Percentiles rank a stretch among this genome's conserved stretches.
These are phyloP conservation scores for Dysdera silvatica DNA, from an alignment of 1,140 invertebrate genomes.

Conservation along the genomic window DNA sequence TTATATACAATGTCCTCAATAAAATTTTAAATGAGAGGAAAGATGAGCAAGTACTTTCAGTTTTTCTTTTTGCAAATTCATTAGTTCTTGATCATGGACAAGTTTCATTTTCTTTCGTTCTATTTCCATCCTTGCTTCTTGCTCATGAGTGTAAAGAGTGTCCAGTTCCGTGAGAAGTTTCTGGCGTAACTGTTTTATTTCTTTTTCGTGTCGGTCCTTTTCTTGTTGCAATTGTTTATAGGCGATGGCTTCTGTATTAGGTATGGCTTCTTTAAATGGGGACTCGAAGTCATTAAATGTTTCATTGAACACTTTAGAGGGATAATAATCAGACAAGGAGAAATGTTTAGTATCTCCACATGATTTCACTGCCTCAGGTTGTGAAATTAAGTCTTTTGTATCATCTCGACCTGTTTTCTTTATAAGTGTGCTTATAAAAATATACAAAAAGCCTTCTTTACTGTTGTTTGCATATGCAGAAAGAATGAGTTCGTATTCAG, in stretches of 20 bases:
- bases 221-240: neutral
- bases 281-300: too few relatives aligned
- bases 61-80: conserved; percentile 3
- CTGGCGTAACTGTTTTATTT: conserved; percentile 5
- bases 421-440: too few relatives aligned
- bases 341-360: too few relatives aligned
- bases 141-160: conserved; percentile 8
- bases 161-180: conserved; percentile 15
- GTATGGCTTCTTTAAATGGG: too few relatives aligned
- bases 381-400: too few relatives aligned
- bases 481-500: conserved; percentile 8
- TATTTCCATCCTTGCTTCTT: neutral
- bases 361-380: too few relatives aligned
- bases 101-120: neutral
- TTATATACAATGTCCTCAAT: too few relatives aligned
- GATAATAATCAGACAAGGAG: too few relatives aligned
- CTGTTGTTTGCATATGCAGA: neutral
- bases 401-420: too few relatives aligned
- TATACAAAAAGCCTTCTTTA: neutral
- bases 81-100: neutral
- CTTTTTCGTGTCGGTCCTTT: conserved; percentile 12
- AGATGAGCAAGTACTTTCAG: conserved; percentile 2
- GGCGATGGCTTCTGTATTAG: too few relatives aligned
- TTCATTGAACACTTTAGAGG: too few relatives aligned
- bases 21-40: too few relatives aligned